Base-by-base conservation (phyloP, 2,797 vertebrate species). In the Centropyge bicolor region DNA sequence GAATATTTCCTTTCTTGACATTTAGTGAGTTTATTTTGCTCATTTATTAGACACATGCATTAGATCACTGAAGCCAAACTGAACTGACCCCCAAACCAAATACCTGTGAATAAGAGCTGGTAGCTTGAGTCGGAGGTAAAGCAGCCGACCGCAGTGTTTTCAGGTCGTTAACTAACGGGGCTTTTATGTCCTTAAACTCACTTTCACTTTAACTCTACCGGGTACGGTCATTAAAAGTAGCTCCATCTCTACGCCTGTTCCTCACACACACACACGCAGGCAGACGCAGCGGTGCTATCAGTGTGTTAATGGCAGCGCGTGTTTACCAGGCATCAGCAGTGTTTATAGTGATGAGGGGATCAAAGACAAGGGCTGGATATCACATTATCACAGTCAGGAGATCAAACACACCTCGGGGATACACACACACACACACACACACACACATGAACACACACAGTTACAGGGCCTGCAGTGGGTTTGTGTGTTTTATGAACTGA, bases 351-450 rank as follows among this genome's bases (percentile, higher is more conserved):
- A 91, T 89, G 90, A 90, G 74, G 60, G 88, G 86, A 90, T 92
- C 90, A 93, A 87, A 91, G 86, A 89, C 67, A 12, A 82, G 78
- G 87, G 80, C 86, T 92, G 88, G 81, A 87, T 89, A 88, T 91
- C 83, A 86, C 88, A 91, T 91, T 81, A 88, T 90, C 84, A 87
- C 89, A 90, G 91, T 89, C 82, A 91, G 81, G 73, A 72, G 91
- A 93, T 92, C 88, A 93, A 90, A 88, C 85, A 90, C 86, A 88
- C 86, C 89, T 86, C 82, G n/a, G 27, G 87, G 81, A 90, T 57
- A 59, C 76, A 79, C 61, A 84, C 38, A 36, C 8, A 77, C 59
- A 74, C 41, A 56, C 66, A 60, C 48, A 74, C 9, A 71, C 59
- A 64, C 27, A 48, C 48, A 70, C 62, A 81, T 19, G 63, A 17